These are phyloP conservation scores for Lipophrys pholis DNA, from an alignment of 2,113 vertebrate genomes.

Conservation along the genomic window DNA sequence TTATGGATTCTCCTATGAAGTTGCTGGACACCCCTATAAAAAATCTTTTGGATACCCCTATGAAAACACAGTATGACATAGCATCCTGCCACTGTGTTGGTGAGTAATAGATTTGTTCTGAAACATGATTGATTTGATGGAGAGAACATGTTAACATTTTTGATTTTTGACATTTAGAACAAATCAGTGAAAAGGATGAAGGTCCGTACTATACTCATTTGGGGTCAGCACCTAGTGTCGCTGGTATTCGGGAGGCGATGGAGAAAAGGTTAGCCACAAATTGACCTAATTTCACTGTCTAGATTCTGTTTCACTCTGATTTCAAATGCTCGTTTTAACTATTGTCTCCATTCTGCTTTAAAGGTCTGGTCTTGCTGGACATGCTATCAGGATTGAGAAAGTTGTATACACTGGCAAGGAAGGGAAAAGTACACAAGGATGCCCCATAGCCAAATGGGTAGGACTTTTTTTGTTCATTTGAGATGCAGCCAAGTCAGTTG, in stretches of 20 bases:
- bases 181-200: constrained; percentile 99
- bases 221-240: constrained; percentile 93
- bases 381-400: constrained; percentile 95
- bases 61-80: constrained; percentile 98
- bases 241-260: constrained; percentile 93
- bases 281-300: constrained; percentile 72
- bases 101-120: constrained; percentile 78
- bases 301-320: constrained; percentile 44
- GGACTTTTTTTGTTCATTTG: constrained; percentile 51
- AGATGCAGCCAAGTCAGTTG: background rate
- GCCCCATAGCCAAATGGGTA: constrained; percentile 99
- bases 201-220: constrained; percentile 99
- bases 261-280: constrained; percentile 91
- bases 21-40: constrained; percentile 93
- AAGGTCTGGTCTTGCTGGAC: constrained; percentile 93
- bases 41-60: constrained; percentile 93
- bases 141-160: constrained; percentile 30
- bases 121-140: constrained; percentile 7
- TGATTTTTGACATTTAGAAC: constrained; percentile 83
- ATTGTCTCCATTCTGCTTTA: constrained; percentile 27
- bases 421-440: constrained; percentile 97
- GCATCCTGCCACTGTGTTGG: constrained; percentile 96
- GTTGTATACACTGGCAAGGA: constrained; percentile 98
- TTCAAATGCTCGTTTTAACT: constrained; percentile 9
- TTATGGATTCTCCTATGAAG: constrained; percentile 96